Base-by-base conservation (phyloP, 2,888 invertebrate genomes). In the Chalcosyrphus nemorum region DNA sequence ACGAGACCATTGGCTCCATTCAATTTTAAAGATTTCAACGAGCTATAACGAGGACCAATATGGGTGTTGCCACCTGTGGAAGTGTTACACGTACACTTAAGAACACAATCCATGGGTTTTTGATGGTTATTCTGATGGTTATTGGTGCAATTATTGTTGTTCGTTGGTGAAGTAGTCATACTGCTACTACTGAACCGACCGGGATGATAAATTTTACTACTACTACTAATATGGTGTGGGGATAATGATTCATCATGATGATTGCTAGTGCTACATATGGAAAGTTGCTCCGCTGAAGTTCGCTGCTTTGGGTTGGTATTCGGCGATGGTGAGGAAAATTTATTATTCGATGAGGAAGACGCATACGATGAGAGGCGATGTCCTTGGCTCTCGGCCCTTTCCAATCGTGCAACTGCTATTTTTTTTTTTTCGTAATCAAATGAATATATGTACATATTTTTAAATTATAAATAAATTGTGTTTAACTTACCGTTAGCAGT, bases 361-460 rank as follows among this genome's bases (percentile, higher is more conserved):
- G 86, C 86, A 75, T 87, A 87, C 56, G 84, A 86, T 78, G 87
- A 87, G 72, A 87, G 74, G 80, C 87, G 86, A 72, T 88, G 88
- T 81, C 87, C 87, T 86, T 88, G 88, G 80, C 87, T 86, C 85
- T 87, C 87, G 84, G 87, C 84, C 71, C 86, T 87, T 61, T 87
- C 86, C 72, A 86, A 84, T 43, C 86, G 82, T 65, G 77, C 86
- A 66, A 75, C 72, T 86, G 70, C 41, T 68, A 17, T 52, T 45
- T 59, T 13, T 9, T 52, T n/a, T n/a, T n/a, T n/a, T n/a, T n/a
- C n/a, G n/a, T n/a, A n/a, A 5, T 6, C 15, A 5, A 35, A 15
- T 13, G 17, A 27, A 19, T 13, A 61, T 45, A 43, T 38, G 27
- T 19, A 2, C n/a, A 11, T 5, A 1, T 13, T 15, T 19, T 24